Percentiles rank a stretch among this genome's conserved stretches.
Evolutionary conservation across 2,113 vertebrate genomes (phyloP).

Genomic region (Strix aluco): DNA sequence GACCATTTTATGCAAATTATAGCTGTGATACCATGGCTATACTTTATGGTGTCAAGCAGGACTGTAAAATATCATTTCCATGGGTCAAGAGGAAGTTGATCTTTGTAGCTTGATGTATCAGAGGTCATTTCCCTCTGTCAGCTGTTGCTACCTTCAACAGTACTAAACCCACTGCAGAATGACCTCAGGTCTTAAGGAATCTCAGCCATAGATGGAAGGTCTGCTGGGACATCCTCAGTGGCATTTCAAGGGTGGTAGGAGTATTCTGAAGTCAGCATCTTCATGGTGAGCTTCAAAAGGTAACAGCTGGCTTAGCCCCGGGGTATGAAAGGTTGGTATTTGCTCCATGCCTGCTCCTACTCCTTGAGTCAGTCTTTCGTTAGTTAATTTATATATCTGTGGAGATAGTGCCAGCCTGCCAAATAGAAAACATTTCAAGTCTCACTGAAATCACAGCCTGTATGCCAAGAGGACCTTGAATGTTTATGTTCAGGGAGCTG

Average conservation of each 20-base stretch:
- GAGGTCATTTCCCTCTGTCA: slow-evolving; percentile 1
- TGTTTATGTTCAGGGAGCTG: neutral
- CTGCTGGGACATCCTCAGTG: neutral
- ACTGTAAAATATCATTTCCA: slow-evolving; percentile 15
- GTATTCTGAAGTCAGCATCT: neutral
- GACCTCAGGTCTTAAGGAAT: neutral
- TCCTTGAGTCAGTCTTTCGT: neutral
- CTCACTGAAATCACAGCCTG: neutral
- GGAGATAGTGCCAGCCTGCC: neutral
- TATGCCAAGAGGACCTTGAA: neutral
- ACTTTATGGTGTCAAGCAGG: neutral
- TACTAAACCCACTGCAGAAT: neutral
- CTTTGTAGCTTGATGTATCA: slow-evolving; percentile 19
- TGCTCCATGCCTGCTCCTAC: neutral
- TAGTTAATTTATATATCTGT: neutral
- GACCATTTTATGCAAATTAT: slow-evolving; percentile 49
- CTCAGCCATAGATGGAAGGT: neutral
- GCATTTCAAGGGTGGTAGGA: neutral
- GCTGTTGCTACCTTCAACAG: neutral
- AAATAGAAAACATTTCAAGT: neutral
- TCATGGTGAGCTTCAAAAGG: neutral
- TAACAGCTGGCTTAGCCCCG: neutral
- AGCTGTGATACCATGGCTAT: neutral
- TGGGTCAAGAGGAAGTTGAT: slow-evolving; percentile 45
- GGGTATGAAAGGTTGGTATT: neutral